phyloP scores from a whole-genome alignment of 2,888 invertebrate species.

The Alloplasta piceator region DNA sequence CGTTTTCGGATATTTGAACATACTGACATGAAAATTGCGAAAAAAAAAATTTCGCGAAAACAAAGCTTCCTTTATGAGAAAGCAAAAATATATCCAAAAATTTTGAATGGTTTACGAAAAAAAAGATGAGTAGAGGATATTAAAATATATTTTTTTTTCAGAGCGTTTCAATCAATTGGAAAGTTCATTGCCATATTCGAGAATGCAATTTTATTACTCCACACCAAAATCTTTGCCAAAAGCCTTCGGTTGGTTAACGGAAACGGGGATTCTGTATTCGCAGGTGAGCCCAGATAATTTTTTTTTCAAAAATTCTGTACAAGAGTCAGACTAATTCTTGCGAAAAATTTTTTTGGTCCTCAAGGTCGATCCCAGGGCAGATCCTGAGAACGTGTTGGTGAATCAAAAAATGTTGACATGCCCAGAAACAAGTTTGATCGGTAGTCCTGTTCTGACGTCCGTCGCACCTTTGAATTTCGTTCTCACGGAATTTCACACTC shows the following conservation, averaged over 20 bases:
- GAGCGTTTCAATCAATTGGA: constrained; percentile 89
- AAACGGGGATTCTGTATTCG: constrained; percentile 91
- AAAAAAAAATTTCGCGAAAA: too few relatives aligned
- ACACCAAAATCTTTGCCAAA: constrained; percentile 88
- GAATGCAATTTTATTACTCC: constrained; percentile 90
- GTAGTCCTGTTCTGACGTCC: constrained; percentile 71
- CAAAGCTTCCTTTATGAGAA: too few relatives aligned
- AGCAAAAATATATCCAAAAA: too few relatives aligned
- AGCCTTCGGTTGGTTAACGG: constrained; percentile 94
- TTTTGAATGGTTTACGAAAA: too few relatives aligned
- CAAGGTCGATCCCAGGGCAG: constrained; percentile 78
- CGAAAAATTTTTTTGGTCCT: constrained; percentile 48
- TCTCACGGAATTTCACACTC: constrained; percentile 95
- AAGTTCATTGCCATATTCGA: constrained; percentile 90
- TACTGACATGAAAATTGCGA: too few relatives aligned
- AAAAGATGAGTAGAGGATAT: too few relatives aligned
- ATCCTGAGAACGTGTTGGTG: constrained; percentile 80
- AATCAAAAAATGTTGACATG: constrained; percentile 79
- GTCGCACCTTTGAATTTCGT: constrained; percentile 89
- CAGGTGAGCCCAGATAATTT: constrained; percentile 85
- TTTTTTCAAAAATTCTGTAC: constrained; percentile 71
- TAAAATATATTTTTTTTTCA: constrained; percentile 62
- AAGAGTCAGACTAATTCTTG: constrained; percentile 21
- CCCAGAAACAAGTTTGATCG: constrained; percentile 79
- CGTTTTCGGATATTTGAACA: too few relatives aligned